Base-by-base conservation (phyloP, 2,113 vertebrate species). In the Stigmatopora argus region DNA sequence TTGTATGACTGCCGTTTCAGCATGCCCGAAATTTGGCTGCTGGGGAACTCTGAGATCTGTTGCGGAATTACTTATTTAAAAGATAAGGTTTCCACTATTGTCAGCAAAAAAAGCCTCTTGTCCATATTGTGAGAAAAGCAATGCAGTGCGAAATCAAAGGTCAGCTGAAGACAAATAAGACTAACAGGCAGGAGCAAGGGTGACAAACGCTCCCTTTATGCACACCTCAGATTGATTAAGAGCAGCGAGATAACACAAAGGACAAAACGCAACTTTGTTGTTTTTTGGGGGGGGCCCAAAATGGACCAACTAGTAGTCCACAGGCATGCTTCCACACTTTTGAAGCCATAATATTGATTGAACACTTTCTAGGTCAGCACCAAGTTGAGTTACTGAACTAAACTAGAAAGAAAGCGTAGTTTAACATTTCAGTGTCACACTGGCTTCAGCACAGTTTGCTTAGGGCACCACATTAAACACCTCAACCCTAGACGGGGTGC, bases 21-120 rank as follows among this genome's bases (percentile, higher is more conserved):
- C 90, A 90, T 87, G 88, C 83, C 86, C 87, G 86, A 88, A 89
- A 88, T 91, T 87, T 89, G 81, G 84, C 85, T 89, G 82, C 87
- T 82, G 87, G 87, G 83, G 83, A 88, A 89, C 86, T 84, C 87
- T 81, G 86, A 71, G 81, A 90, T 86, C 87, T 88, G 82, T 89
- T 88, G 86, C 87, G 87, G 83, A 91, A 91, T 92, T 90, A 91
- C 89, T 92, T 90, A 92, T 92, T 91, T 90, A 92, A 90, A 90
- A 91, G 91, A 91, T 92, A 92, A 90, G 83, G 78, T 86, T 91
- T 91, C 79, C 85, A 90, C 87, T 89, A 85, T 88, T 89, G 90
- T 92, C 90, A 91, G 91, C 89, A 89, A 85, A 91, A 90, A 87
- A 31, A 69, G 62, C 78, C 71, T 87, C 83, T 87, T 90, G 88